A percentile compares a stretch with the other conserved stretches of the same genome.
phyloP scores from a whole-genome alignment of 1,140 invertebrate genomes.

The Pemphigus obesinymphae region DNA sequence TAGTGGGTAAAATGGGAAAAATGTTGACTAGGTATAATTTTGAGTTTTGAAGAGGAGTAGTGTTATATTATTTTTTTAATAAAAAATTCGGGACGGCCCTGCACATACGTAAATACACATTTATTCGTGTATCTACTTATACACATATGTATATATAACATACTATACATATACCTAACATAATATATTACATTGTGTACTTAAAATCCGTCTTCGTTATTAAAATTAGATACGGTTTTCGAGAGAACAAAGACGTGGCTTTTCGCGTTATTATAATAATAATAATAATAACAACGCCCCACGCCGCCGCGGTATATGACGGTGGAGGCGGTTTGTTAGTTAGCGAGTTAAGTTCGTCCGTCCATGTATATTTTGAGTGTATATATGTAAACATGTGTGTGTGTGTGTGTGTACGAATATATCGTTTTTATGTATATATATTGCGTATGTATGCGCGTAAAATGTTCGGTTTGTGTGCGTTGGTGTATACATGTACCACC shows the following conservation, averaged over 20 bases:
- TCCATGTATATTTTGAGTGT: too few relatives aligned
- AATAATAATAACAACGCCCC: background rate
- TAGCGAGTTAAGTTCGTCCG: conserved; percentile 33
- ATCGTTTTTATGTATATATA: too few relatives aligned
- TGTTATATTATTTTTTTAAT: too few relatives aligned
- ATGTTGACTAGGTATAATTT: too few relatives aligned
- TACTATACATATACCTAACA: background rate
- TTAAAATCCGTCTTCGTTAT: background rate
- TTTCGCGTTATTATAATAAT: conserved; percentile 16
- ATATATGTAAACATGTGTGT: too few relatives aligned
- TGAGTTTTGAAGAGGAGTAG: too few relatives aligned
- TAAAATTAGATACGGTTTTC: conserved; percentile 28
- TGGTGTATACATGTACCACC: background rate
- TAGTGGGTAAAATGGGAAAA: too few relatives aligned
- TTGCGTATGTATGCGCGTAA: too few relatives aligned
- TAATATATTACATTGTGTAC: background rate
- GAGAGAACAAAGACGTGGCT: conserved; percentile 21
- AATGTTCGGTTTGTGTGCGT: too few relatives aligned
- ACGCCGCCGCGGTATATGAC: background rate
- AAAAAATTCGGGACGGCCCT: too few relatives aligned
- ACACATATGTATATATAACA: background rate
- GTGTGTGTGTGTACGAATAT: background rate
- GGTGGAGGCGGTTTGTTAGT: conserved; percentile 22
- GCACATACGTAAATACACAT: background rate
- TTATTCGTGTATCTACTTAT: too few relatives aligned